phyloP scores from a whole-genome alignment of 2,113 vertebrate species.

The Cavia aperea region DNA sequence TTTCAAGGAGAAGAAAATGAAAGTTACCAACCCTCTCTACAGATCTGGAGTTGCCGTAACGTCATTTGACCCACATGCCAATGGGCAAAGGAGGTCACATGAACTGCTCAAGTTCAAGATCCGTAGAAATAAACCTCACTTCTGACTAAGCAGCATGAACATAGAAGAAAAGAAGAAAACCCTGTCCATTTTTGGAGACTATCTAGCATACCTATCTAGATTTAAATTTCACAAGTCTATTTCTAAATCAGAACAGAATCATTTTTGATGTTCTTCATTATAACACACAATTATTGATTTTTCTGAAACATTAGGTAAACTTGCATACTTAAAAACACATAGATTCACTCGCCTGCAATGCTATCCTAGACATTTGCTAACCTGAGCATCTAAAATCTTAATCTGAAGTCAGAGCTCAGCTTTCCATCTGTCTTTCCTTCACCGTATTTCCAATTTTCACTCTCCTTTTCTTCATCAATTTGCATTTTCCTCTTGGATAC shows the following conservation, averaged over 20 bases:
- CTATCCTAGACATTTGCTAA: neutral
- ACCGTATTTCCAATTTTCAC: constrained; percentile 16
- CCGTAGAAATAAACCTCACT: neutral
- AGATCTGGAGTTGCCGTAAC: neutral
- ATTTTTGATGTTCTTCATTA: neutral
- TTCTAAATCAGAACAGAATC: neutral
- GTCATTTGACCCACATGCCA: neutral
- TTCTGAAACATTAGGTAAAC: neutral
- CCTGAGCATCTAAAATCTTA: neutral
- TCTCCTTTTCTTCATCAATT: constrained; percentile 31
- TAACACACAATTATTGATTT: constrained; percentile 3
- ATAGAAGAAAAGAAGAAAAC: neutral
- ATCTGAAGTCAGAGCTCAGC: neutral
- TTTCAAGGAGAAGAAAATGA: neutral
- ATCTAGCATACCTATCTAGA: neutral
- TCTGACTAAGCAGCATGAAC: neutral
- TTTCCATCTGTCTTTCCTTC: constrained; percentile 25
- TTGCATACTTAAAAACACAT: neutral
- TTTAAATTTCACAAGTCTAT: constrained; percentile 1
- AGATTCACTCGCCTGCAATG: neutral
- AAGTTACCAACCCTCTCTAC: neutral
- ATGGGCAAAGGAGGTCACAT: neutral
- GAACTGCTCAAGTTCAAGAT: neutral
- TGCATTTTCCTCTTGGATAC: neutral
- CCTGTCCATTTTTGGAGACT: neutral